Base-by-base conservation (phyloP, 2,113 vertebrate species). In the Neogale vison region DNA sequence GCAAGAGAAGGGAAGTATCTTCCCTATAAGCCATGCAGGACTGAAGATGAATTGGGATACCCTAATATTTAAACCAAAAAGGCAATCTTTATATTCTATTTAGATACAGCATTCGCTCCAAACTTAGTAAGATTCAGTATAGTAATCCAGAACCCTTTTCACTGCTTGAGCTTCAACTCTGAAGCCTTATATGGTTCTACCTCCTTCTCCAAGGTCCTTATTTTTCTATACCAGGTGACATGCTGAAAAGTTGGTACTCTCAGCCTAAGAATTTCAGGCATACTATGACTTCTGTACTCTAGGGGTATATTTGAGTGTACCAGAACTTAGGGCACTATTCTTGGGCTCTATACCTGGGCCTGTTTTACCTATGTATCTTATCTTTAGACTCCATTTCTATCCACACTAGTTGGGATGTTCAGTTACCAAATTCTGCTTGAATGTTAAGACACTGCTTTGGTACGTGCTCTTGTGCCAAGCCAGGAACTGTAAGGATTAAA, bases 371-470 rank as follows among this genome's bases (percentile, higher is more conserved):
- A 13, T 81, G 52, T 82, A 34, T 63, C 17, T 95, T 84, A 95
- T 83, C 69, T 83, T 79, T 92, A 95, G 52, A 83, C 34, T 72
- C 59, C 12, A 93, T 45, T 87, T 92, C 52, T 79, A 59, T 86
- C 39, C 23, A 83, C 63, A 52, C 29, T 52, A 93, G 31, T 96
- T 96, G 90, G 59, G 59, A 93, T 90, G 92, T 71, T 52, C 5
- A 93, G 89, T 97, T 87, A 95, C 31, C 80, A 96, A 93, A 86
- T 21, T 57, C 55, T 23, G 55, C 20, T 57, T 57, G 55, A 57
- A 57, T 23, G 20, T 94, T 97, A 97, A 89, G 88, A 96, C 42
- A 67, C 84, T 93, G 67, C 85, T 96, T 94, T 87, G 59, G 67
- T 90, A 83, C 94, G 80, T 87, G 52, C 55, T 96, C 47, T 93